Evolutionary conservation across 2,113 vertebrate species (phyloP).

Genomic region (Patagioenas fasciata): DNA sequence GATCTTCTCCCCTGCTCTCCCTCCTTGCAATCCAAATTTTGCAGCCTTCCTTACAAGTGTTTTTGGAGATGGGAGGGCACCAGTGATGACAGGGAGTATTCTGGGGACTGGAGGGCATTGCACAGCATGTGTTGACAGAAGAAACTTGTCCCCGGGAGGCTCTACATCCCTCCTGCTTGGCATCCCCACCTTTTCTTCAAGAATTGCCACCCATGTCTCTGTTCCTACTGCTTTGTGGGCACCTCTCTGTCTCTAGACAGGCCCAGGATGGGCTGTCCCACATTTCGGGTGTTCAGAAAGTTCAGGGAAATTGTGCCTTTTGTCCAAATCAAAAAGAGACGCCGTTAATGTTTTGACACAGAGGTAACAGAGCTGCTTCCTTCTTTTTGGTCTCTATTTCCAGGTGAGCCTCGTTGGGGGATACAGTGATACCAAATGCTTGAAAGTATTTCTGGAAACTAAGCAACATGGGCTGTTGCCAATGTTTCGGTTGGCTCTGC

Average conservation of each 20-base stretch:
- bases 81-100: background rate
- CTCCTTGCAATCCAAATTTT: background rate
- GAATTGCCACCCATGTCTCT: background rate
- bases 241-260: background rate
- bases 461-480: background rate
- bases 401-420: background rate
- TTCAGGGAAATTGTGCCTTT: background rate
- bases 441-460: background rate
- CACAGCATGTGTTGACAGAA: background rate
- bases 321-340: background rate
- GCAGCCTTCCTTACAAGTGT: fast-evolving
- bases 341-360: background rate
- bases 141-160: background rate
- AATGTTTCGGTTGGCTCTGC: background rate
- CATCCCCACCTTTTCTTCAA: fast-evolving
- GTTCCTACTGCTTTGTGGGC: background rate
- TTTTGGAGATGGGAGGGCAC: background rate
- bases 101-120: background rate
- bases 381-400: background rate
- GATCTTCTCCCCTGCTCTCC: background rate
- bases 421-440: background rate
- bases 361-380: background rate
- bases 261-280: background rate
- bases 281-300: background rate
- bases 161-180: background rate